Evolutionary conservation across 2,113 vertebrate species (phyloP).

Genomic region (Sciurus niger): DNA sequence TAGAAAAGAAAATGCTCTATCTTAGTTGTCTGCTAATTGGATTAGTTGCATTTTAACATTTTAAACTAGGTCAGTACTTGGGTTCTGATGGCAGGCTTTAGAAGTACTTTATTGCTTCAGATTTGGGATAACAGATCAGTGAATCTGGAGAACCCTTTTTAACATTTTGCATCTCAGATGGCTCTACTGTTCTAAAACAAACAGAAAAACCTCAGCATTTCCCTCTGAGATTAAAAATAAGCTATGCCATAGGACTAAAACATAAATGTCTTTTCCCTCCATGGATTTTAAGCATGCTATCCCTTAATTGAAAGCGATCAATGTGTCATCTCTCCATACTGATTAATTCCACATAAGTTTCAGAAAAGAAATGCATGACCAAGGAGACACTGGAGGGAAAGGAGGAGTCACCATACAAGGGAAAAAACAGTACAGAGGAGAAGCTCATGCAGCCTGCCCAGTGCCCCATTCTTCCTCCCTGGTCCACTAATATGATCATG

Average conservation of each 20-base stretch:
- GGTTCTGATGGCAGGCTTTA: background rate
- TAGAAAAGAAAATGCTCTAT: background rate
- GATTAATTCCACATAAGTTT: background rate
- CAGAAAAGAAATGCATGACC: background rate
- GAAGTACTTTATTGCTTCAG: constrained; percentile 12
- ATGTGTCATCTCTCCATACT: background rate
- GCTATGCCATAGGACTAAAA: constrained; percentile 13
- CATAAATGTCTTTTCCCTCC: background rate
- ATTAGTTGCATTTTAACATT: constrained; percentile 7
- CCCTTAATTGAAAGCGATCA: constrained; percentile 56
- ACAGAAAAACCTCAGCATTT: background rate
- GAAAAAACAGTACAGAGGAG: background rate
- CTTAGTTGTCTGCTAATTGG: background rate
- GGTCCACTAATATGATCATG: background rate
- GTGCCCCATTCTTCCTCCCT: background rate
- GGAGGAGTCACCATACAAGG: background rate
- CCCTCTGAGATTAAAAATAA: constrained; percentile 57
- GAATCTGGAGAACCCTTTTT: background rate
- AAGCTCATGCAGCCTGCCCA: background rate
- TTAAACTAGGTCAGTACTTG: constrained; percentile 54
- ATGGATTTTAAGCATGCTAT: background rate
- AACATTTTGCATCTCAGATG: background rate
- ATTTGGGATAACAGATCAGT: background rate
- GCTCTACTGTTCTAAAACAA: background rate
- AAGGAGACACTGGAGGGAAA: background rate